phyloP scores from a whole-genome alignment of 1,140 invertebrate genomes.

The Melitaea cinxia region DNA sequence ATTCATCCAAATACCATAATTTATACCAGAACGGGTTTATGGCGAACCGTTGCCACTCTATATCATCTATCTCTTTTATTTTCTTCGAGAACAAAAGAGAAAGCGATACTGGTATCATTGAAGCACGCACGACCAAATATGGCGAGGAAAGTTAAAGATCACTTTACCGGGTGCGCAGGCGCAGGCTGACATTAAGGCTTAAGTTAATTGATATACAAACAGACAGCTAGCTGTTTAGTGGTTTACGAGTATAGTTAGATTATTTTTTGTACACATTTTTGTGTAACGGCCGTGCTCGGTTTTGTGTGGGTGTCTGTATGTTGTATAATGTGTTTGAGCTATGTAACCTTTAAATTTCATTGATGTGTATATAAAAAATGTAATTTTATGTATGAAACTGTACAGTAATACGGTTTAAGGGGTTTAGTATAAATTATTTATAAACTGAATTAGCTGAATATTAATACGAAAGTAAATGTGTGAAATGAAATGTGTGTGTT shows the following conservation, averaged over 20 bases:
- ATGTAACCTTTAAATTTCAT: not conserved
- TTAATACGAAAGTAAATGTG: no score
- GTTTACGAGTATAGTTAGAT: not conserved
- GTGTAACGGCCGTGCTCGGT: not conserved
- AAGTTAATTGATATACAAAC: conserved; percentile 21
- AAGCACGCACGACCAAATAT: conserved; percentile 28
- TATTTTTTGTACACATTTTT: conserved; percentile 7
- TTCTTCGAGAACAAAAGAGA: conserved; percentile 20
- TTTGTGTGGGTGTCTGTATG: not conserved
- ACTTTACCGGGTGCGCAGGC: conserved; percentile 16
- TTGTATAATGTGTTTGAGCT: not conserved
- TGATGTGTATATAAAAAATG: not conserved
- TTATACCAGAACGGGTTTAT: conserved; percentile 22
- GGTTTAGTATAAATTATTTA: no score
- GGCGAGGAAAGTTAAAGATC: conserved; percentile 30
- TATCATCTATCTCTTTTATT: conserved; percentile 19
- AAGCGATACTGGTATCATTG: conserved; percentile 25
- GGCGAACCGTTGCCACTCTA: not conserved
- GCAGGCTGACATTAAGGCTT: conserved; percentile 6
- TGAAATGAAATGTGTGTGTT: no score
- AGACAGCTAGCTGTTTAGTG: conserved; percentile 2
- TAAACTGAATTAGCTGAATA: no score
- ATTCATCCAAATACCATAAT: conserved; percentile 12
- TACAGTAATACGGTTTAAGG: no score
- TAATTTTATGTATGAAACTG: no score